Evolutionary conservation across 2,797 vertebrate species (phyloP).

Genomic region (Danio aesculapii): DNA sequence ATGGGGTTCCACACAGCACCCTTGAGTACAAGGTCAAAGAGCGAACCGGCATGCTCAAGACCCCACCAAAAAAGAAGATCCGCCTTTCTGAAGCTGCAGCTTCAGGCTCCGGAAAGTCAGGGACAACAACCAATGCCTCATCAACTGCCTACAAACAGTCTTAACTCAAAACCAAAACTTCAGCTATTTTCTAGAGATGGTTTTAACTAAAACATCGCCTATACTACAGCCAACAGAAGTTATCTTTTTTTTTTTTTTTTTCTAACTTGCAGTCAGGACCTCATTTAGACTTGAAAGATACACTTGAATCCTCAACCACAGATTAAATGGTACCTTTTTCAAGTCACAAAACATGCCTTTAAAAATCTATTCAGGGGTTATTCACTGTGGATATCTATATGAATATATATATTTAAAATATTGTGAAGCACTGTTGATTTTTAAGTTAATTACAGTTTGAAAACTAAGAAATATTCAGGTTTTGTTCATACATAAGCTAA

Average conservation of each 20-base stretch:
- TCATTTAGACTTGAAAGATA: conserved; percentile 79
- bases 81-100: conserved; percentile 80
- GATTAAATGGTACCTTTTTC: conserved; percentile 87
- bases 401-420: conserved; percentile 54
- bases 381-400: conserved; percentile 82
- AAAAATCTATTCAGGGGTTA: conserved; percentile 98
- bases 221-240: conserved; percentile 64
- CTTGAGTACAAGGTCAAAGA: conserved; percentile 99
- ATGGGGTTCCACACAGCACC: conserved; percentile 99
- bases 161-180: conserved; percentile 64
- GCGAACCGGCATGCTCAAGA: conserved; percentile 97
- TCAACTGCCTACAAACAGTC: conserved; percentile 59
- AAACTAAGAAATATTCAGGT: conserved; percentile 86
- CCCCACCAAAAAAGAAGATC: conserved; percentile 97
- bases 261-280: conserved; percentile 54
- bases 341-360: conserved; percentile 97
- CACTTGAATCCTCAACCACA: conserved; percentile 88
- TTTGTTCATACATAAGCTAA: conserved; percentile 85
- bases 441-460: conserved; percentile 79
- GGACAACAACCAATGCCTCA: conserved; percentile 79
- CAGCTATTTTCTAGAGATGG: conserved; percentile 82
- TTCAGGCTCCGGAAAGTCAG: conserved; percentile 91
- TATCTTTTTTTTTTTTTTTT: not conserved
- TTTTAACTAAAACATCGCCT: conserved; percentile 82
- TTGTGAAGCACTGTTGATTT: conserved; percentile 82